These are phyloP conservation scores for Macaria notata DNA, from an alignment of 2,888 invertebrate genomes.

Conservation along the genomic window DNA sequence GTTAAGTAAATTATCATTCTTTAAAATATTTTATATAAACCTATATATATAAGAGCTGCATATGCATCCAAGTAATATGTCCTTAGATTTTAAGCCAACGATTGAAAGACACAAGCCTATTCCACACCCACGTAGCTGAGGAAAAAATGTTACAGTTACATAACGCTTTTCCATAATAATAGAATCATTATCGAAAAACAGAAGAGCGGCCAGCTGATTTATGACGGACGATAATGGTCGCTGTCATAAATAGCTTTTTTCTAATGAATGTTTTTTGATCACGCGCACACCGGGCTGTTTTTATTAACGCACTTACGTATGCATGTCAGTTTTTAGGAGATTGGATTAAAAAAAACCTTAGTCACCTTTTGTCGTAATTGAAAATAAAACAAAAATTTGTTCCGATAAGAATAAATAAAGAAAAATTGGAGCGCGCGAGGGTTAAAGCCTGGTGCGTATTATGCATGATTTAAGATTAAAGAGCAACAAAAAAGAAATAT, in stretches of 20 bases:
- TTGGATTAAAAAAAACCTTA: conserved; percentile 38
- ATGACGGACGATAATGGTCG: conserved; percentile 80
- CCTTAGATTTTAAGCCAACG: too few species aligned
- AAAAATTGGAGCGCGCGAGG: conserved; percentile 3
- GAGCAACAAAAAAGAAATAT: too few species aligned
- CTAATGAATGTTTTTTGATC: conserved; percentile 71
- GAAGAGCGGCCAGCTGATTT: conserved; percentile 83
- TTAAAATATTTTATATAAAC: too few species aligned
- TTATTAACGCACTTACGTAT: conserved; percentile 70
- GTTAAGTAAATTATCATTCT: too few species aligned
- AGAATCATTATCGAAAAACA: conserved; percentile 83
- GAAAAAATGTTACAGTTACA: conserved; percentile 80
- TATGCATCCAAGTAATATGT: too few species aligned
- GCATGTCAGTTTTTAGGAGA: conserved; percentile 52
- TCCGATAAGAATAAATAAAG: conserved; percentile 22
- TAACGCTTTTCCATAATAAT: conserved; percentile 82
- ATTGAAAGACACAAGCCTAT: background rate
- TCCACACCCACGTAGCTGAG: conserved; percentile 50
- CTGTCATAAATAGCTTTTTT: conserved; percentile 82
- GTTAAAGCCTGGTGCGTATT: conserved; percentile 9
- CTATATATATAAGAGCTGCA: too few species aligned
- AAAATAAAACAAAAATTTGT: conserved; percentile 38
- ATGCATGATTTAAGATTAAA: background rate
- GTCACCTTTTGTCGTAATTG: conserved; percentile 58
- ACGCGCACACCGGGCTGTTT: conserved; percentile 69